Base-by-base conservation (phyloP, 2,113 vertebrate genomes). In the Lipotes vexillifer region DNA sequence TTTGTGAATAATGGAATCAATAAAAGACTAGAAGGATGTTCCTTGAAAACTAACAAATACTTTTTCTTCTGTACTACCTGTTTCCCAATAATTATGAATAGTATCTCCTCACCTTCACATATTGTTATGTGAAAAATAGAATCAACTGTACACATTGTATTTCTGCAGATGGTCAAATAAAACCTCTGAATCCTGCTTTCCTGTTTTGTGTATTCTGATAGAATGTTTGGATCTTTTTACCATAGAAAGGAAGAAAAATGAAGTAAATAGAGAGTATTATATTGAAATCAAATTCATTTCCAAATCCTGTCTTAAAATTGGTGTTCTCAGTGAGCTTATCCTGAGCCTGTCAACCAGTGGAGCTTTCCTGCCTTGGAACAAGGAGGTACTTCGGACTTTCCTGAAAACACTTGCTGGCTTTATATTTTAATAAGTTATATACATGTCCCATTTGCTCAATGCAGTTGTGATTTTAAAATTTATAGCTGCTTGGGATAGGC, bases 21-120 rank as follows among this genome's bases (percentile, higher is more conserved):
- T 92, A 95, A 96, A 95, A 90, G 36, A 95, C 97, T 82, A 97
- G n/a, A 31, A 57, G 12, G 20, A 17, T 90, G 14, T 82, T 95
- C 3, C 49, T 77, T 69, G 59, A 95, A 93, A 95, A 90, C 18
- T n/a, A 91, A 46, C 4, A 96, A 82, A 46, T 88, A 57, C 13
- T 21, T 74, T 96, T 93, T 86, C 63, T 80, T 95, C 41, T 44
- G 31, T n/a, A 38, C 15, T 63, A 87, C 0, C 31, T 55, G 3
- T 88, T 94, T 93, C 25, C 12, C 69, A 81, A 21, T 93, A 85
- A 88, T 61, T 94, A 81, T 36, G 10, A 69, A 52, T 7, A 95
- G 72, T 96, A 75, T 87, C 25, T 88, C 59, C 93, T 94, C 11
- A 57, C 5, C 25, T 85, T 90, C 33, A 94, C 57, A 80, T 86